These are phyloP conservation scores for Geodia barretti DNA, from an alignment of 37 sponge, comb jelly and placozoan genomes.

Conservation along the genomic window DNA sequence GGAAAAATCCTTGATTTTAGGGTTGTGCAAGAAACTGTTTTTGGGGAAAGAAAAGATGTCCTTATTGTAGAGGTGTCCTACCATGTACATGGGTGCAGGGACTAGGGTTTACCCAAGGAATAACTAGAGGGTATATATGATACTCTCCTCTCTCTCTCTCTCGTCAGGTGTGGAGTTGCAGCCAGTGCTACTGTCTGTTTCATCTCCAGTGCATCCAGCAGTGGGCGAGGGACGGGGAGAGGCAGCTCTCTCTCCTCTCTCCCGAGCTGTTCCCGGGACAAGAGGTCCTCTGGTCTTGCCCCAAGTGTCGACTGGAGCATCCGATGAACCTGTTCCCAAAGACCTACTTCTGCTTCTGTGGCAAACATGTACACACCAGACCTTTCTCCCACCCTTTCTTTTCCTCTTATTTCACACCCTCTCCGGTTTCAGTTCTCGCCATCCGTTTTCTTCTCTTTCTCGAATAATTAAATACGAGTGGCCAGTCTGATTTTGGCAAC, in stretches of 20 bases:
- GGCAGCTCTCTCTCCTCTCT: conserved; percentile 29
- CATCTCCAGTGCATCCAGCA: conserved; percentile 96
- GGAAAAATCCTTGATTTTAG: too few relatives aligned
- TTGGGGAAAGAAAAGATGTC: too few relatives aligned
- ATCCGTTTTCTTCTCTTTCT: too few relatives aligned
- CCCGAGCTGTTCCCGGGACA: conserved; percentile 70
- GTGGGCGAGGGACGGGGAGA: conserved; percentile 86
- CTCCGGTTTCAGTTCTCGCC: too few relatives aligned
- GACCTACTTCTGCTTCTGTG: conserved; percentile 83
- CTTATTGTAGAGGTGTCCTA: background rate
- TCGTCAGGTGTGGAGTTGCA: conserved; percentile 81
- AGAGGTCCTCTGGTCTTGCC: conserved; percentile 51
- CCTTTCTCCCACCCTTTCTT: background rate
- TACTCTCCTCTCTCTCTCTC: conserved; percentile 3
- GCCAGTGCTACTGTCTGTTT: conserved; percentile 74
- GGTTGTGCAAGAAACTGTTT: too few relatives aligned
- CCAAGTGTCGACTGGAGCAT: conserved; percentile 86
- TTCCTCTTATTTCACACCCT: background rate
- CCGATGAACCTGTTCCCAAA: conserved; percentile 42
- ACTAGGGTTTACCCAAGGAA: background rate
- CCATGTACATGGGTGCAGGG: background rate
- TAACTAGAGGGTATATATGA: background rate
- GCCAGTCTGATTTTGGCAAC: too few relatives aligned
- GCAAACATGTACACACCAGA: conserved; percentile 58
- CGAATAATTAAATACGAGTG: too few relatives aligned